A percentile compares a stretch with the other conserved stretches of the same genome.
phyloP scores from a whole-genome alignment of 2,113 vertebrate species.

The Pongo pygmaeus region DNA sequence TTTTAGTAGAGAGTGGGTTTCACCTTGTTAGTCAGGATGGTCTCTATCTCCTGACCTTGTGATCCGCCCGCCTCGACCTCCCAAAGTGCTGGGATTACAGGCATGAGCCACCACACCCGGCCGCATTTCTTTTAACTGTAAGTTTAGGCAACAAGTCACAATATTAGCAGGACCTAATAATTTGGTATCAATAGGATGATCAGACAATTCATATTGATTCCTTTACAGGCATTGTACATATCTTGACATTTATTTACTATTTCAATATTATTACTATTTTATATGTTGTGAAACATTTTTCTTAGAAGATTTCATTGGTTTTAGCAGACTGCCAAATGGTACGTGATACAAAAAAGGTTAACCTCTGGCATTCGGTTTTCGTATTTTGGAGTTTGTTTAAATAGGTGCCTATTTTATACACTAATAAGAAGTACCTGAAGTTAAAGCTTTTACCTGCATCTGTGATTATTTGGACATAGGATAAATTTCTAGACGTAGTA shows the following conservation, averaged over 20 bases:
- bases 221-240: background rate
- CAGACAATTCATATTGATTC: background rate
- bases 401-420: background rate
- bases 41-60: no score
- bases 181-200: background rate
- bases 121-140: background rate
- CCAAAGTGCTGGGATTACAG: no score
- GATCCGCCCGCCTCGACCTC: no score
- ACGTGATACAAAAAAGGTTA: background rate
- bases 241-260: background rate
- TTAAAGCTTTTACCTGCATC: background rate
- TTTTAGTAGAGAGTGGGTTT: no score
- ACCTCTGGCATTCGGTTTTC: background rate
- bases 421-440: background rate
- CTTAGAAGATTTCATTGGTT: background rate
- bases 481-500: background rate
- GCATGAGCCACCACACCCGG: no score
- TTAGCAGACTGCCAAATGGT: background rate
- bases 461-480: background rate
- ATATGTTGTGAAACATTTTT: background rate
- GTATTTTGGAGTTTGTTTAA: background rate
- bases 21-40: no score
- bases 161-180: background rate
- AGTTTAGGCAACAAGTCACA: background rate
- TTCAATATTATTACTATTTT: slow-evolving; percentile 24